Evolutionary conservation across 2,888 invertebrate species (phyloP).

Genomic region (Dicyrtomina minuta): DNA sequence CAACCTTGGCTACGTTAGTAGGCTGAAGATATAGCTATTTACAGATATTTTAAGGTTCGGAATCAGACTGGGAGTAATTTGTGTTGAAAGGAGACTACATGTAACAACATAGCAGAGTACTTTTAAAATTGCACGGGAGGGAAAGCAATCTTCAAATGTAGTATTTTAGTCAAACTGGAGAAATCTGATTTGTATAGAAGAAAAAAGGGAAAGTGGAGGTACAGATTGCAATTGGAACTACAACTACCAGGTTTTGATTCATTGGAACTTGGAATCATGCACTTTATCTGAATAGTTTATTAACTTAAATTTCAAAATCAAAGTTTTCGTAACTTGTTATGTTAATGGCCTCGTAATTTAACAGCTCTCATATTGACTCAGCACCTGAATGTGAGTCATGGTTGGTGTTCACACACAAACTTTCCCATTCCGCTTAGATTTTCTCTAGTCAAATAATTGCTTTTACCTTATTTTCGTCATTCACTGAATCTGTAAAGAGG

Average conservation of each 20-base stretch:
- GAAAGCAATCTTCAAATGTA: background rate
- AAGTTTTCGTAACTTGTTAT: slow-evolving; percentile 15
- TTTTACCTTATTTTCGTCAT: background rate
- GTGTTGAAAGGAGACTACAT: too few species aligned
- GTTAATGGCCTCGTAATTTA: too few species aligned
- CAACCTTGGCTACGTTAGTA: too few species aligned
- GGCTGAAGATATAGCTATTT: too few species aligned
- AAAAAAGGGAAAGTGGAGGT: background rate
- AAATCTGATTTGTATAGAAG: background rate
- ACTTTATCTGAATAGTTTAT: background rate
- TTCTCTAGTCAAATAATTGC: background rate
- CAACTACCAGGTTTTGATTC: background rate
- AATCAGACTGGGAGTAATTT: too few species aligned
- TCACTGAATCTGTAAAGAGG: background rate
- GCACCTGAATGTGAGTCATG: too few species aligned
- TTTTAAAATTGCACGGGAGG: background rate
- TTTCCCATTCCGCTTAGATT: background rate
- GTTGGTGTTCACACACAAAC: too few species aligned
- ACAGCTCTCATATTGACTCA: slow-evolving; percentile 3
- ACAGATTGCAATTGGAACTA: background rate
- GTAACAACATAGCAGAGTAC: background rate
- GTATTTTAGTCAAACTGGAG: background rate
- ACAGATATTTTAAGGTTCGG: too few species aligned
- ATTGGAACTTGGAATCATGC: slow-evolving; percentile 1
- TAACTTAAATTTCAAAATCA: slow-evolving; percentile 10